Percentiles rank a stretch among this genome's conserved stretches.
These are phyloP conservation scores for Ridgeia piscesae DNA, from an alignment of 1,140 invertebrate species.

Conservation along the genomic window DNA sequence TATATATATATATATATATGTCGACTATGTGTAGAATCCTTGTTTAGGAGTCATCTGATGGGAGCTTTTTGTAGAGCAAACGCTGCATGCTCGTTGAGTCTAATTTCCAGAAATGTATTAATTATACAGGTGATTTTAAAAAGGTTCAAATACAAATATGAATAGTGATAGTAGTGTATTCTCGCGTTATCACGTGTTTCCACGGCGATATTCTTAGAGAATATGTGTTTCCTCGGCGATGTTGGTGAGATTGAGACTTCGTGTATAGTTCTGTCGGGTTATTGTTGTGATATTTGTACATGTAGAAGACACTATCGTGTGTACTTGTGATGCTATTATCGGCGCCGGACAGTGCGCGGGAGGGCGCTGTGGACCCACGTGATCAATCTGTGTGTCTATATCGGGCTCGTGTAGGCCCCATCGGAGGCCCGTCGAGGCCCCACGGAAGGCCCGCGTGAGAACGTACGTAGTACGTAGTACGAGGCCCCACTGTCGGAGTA, in stretches of 20 bases:
- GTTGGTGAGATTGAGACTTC: neutral
- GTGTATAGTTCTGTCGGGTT: neutral
- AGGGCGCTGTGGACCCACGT: neutral
- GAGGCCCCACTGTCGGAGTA: neutral
- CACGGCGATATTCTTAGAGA: no score
- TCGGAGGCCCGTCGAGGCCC: neutral
- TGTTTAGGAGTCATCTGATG: neutral
- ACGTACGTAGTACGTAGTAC: neutral
- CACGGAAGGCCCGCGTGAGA: neutral
- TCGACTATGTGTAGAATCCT: neutral
- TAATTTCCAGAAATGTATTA: neutral
- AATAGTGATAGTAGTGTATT: no score
- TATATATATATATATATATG: no score
- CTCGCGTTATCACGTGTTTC: no score
- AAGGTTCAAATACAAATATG: neutral
- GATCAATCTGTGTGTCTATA: neutral
- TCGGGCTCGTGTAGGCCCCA: neutral
- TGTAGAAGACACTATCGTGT: no score
- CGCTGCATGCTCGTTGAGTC: neutral
- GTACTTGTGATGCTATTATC: neutral
- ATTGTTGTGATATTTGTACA: neutral
- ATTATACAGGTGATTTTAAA: neutral
- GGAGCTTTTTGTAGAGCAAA: neutral
- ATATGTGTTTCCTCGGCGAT: neutral
- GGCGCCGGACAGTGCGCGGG: neutral